These are phyloP conservation scores for Psephotus haematonotus DNA, from an alignment of 2,113 vertebrate species.

Conservation along the genomic window DNA sequence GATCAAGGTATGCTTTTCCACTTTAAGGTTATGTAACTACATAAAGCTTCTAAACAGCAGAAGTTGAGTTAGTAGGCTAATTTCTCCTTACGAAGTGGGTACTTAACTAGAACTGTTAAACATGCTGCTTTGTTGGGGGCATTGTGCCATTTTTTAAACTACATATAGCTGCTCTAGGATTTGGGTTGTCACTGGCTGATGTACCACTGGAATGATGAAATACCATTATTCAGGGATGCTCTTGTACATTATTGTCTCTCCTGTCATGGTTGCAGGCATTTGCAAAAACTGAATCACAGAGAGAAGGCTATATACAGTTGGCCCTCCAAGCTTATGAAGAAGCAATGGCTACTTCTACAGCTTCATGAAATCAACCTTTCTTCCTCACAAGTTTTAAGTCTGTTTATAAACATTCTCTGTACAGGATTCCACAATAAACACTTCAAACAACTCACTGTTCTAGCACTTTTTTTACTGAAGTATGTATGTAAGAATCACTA, in stretches of 20 bases:
- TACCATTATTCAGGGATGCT: neutral
- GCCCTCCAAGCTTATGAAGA: conserved; percentile 86
- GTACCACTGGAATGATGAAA: neutral
- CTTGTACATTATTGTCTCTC: neutral
- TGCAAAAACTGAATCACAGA: conserved; percentile 86
- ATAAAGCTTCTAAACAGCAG: neutral
- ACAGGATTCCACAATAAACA: conserved; percentile 32
- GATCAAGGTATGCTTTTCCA: conserved; percentile 82
- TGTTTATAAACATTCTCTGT: neutral
- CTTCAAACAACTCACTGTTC: neutral
- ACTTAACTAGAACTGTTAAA: neutral
- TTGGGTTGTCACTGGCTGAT: neutral
- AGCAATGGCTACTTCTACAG: conserved; percentile 59
- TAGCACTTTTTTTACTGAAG: neutral
- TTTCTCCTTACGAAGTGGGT: neutral
- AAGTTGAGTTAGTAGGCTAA: neutral
- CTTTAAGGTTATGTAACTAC: neutral
- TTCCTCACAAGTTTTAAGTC: neutral
- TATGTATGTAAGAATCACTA: accelerated
- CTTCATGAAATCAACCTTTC: conserved; percentile 55
- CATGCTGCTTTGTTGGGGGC: accelerated
- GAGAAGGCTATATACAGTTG: conserved; percentile 86
- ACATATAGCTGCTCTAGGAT: neutral
- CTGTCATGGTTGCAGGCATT: conserved; percentile 79
- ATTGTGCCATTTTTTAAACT: neutral